These are phyloP conservation scores for Glyphotaelius pellucidus DNA, from an alignment of 2,888 invertebrate species.

Conservation along the genomic window DNA sequence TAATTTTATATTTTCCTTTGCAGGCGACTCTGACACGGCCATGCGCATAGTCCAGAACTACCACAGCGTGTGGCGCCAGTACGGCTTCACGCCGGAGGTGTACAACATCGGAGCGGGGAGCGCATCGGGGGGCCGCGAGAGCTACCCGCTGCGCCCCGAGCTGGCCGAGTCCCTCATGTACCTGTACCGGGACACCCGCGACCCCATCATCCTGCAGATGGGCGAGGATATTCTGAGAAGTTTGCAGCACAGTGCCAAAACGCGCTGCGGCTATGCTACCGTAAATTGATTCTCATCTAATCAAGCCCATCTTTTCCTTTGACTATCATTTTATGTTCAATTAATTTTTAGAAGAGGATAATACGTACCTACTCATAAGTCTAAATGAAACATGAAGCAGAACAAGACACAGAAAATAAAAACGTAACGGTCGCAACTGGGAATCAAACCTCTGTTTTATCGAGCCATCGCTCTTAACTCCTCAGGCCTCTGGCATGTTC, in stretches of 20 bases:
- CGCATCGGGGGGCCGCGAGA: slow-evolving; percentile 88
- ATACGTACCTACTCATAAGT: too few relatives aligned
- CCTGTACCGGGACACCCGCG: slow-evolving; percentile 94
- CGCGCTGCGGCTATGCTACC: slow-evolving; percentile 98
- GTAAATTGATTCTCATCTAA: slow-evolving; percentile 73
- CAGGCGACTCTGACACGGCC: slow-evolving; percentile 92
- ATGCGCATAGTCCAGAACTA: slow-evolving; percentile 97
- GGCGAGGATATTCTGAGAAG: slow-evolving; percentile 96
- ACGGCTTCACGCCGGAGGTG: slow-evolving; percentile 98
- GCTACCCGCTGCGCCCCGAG: slow-evolving; percentile 97
- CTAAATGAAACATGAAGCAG: too few relatives aligned
- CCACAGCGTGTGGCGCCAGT: slow-evolving; percentile 97
- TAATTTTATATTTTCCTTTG: slow-evolving; percentile 48
- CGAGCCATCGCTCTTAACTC: too few relatives aligned
- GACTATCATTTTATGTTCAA: too few relatives aligned
- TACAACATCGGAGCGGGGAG: slow-evolving; percentile 95
- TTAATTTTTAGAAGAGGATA: too few relatives aligned
- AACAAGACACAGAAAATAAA: too few relatives aligned
- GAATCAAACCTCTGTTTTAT: too few relatives aligned
- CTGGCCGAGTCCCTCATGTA: slow-evolving; percentile 98
- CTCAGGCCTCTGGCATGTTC: too few relatives aligned
- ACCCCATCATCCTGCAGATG: slow-evolving; percentile 93
- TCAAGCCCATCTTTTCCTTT: too few relatives aligned
- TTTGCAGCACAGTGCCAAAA: slow-evolving; percentile 94
- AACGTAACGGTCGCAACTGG: too few relatives aligned